Evolutionary conservation across 2,797 vertebrate genomes (phyloP).

Genomic region (Gouania willdenowi): DNA sequence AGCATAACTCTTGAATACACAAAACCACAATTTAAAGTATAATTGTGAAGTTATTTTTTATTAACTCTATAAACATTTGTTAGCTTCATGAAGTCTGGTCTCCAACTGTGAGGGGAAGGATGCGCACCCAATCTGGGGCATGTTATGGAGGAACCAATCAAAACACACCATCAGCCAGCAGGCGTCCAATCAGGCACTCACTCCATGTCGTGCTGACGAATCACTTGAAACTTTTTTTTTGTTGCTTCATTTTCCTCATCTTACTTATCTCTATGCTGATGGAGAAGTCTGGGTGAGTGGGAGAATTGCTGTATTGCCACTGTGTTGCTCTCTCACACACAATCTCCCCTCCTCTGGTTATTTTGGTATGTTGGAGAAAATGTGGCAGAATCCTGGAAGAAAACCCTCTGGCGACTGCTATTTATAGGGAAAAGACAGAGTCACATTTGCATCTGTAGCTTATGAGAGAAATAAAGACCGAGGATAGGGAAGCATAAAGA

Average conservation of each 20-base stretch:
- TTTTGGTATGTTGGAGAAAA: slow-evolving; percentile 63
- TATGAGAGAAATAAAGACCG: slow-evolving; percentile 56
- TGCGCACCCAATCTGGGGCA: slow-evolving; percentile 57
- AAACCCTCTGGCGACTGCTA: slow-evolving; percentile 73
- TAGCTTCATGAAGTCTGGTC: slow-evolving; percentile 57
- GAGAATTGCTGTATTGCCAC: slow-evolving; percentile 47
- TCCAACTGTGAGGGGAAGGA: slow-evolving; percentile 46
- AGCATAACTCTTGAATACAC: slow-evolving; percentile 40
- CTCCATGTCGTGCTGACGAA: slow-evolving; percentile 55
- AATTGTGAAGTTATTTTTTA: slow-evolving; percentile 57
- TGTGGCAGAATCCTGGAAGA: slow-evolving; percentile 66
- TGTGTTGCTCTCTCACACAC: slow-evolving; percentile 41
- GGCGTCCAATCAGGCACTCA: slow-evolving; percentile 43
- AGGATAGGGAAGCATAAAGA: slow-evolving; percentile 46
- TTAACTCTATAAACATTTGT: slow-evolving; percentile 44
- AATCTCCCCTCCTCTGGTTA: slow-evolving; percentile 52
- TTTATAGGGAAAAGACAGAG: slow-evolving; percentile 71
- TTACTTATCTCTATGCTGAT: slow-evolving; percentile 62
- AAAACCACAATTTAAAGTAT: slow-evolving; percentile 39
- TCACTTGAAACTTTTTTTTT: slow-evolving; percentile 49
- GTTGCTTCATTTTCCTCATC: slow-evolving; percentile 12
- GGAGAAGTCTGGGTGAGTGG: slow-evolving; percentile 49
- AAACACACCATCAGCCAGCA: slow-evolving; percentile 9
- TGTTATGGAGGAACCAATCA: slow-evolving; percentile 45
- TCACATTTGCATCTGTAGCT: slow-evolving; percentile 75